Evolutionary conservation across 1,140 invertebrate genomes (phyloP).

Genomic region (Lasioglossum baleicum): DNA sequence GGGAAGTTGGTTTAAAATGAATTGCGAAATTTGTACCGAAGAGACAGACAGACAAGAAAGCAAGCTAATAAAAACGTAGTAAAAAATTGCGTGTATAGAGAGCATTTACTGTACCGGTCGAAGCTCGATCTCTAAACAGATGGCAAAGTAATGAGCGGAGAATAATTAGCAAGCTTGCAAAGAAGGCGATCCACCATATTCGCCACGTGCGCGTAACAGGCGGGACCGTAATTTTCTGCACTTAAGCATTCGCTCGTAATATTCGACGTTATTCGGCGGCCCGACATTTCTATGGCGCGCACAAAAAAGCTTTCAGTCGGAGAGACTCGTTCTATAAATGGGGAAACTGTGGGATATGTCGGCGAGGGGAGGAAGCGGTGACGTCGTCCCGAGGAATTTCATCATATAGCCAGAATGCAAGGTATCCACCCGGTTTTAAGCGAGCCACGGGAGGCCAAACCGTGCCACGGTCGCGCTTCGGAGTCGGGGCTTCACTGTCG

Average conservation of each 20-base stretch:
- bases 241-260: slow-evolving; percentile 12
- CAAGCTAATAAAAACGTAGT: too few relatives aligned
- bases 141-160: too few relatives aligned
- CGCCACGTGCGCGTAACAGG: not conserved
- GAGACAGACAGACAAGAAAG: too few relatives aligned
- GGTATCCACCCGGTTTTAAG: slow-evolving; percentile 48
- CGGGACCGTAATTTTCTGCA: not conserved
- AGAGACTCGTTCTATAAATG: slow-evolving; percentile 31
- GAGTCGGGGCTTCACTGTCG: slow-evolving; percentile 67
- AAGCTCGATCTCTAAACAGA: not conserved
- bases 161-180: not conserved
- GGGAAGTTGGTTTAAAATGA: too few relatives aligned
- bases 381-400: slow-evolving; percentile 42
- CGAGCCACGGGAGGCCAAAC: slow-evolving; percentile 52
- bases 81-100: too few relatives aligned
- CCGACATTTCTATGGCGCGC: slow-evolving; percentile 11
- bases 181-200: not conserved
- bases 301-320: slow-evolving; percentile 29
- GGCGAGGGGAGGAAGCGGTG: slow-evolving; percentile 23
- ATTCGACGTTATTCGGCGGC: slow-evolving; percentile 10
- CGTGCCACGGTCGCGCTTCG: slow-evolving; percentile 68
- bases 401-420: slow-evolving; percentile 46
- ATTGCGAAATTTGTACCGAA: too few relatives aligned
- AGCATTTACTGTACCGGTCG: too few relatives aligned
- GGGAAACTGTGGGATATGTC: slow-evolving; percentile 10